Base-by-base conservation (phyloP, 1,140 invertebrate genomes). In the Bombus fervidus region DNA sequence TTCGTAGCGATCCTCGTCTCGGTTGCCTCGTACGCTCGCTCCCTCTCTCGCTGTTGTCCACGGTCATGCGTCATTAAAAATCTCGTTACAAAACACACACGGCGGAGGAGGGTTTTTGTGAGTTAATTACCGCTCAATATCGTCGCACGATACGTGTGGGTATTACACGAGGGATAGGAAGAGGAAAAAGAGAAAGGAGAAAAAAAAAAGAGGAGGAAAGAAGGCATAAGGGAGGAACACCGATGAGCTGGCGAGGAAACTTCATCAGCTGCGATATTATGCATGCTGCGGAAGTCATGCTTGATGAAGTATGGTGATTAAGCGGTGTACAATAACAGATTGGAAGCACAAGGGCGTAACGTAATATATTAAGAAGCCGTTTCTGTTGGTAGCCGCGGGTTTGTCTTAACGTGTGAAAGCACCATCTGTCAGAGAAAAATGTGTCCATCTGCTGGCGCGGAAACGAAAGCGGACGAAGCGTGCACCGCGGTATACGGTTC, bases 301-400 rank as follows among this genome's bases (percentile, higher is more conserved):
- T 83, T 87, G 77, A 90, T 86, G 76, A 89, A 90, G 83, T 87
- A 87, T 71, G 86, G 74, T 88, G 84, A 90, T 90, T 90, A 87
- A 90, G 64, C 64, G 83, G 81, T 77, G 72, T 69, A 76, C 81
- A 87, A 86, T 88, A 90, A 90, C 81, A 89, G 79, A 90, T 90
- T 89, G 86, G 83, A 90, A 83, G 83, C 83, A 81, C 39, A 53
- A 83, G 80, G 83, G 88, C 74, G 81, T 62, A 79, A 90, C 71
- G 66, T 87, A 81, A 90, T 87, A 87, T 87, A 90, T 90, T 87
- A 81, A 86, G 83, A 87, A 90, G 86, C 83, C 75, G 68, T 74
- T 87, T 84, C 78, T 75, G 78, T 76, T 64, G 80, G 88, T 89
- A 87, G 80, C 72, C 86, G 76, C 81, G 59, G 59, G 81, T 89